Conservation (phyloP, 2,888 invertebrate species). For the Ormyrus nitidulus region DNA sequence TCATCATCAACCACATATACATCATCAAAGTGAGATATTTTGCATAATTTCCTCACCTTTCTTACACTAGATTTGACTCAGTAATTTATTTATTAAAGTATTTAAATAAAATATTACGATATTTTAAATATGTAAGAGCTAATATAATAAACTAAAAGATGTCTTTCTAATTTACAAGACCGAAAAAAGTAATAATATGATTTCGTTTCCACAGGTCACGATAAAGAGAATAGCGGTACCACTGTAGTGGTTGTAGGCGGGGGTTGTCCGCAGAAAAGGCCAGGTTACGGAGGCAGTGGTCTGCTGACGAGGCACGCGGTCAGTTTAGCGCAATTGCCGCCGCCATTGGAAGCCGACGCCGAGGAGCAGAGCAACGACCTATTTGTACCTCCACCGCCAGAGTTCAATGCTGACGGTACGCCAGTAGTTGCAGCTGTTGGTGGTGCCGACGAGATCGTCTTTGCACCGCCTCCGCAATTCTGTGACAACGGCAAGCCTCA, state of each 20-base stretch:
- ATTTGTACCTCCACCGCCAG: slow-evolving; percentile 80
- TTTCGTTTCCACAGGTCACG: slow-evolving; percentile 5
- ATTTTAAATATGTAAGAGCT: too few relatives aligned
- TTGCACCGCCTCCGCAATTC: slow-evolving; percentile 94
- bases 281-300: slow-evolving; percentile 71
- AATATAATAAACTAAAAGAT: too few relatives aligned
- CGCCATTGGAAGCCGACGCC: slow-evolving; percentile 84
- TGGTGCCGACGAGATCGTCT: slow-evolving; percentile 79
- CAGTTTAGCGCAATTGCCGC: slow-evolving; percentile 87
- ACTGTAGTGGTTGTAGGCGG: neutral
- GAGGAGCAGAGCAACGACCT: slow-evolving; percentile 81
- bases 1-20: slow-evolving; percentile 59
- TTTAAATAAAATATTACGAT: too few relatives aligned
- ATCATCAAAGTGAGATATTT: slow-evolving; percentile 36
- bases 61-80: too few relatives aligned
- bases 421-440: slow-evolving; percentile 72
- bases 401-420: slow-evolving; percentile 76
- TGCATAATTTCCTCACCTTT: too few relatives aligned
- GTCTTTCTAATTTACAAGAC: too few relatives aligned
- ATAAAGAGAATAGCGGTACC: slow-evolving; percentile 40
- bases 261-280: slow-evolving; percentile 46
- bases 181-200: too few relatives aligned
- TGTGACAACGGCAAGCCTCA: slow-evolving; percentile 81
- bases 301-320: slow-evolving; percentile 82
- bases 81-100: too few relatives aligned